Conservation (phyloP, 2,797 vertebrate species). For the Notamacropus eugenii region DNA sequence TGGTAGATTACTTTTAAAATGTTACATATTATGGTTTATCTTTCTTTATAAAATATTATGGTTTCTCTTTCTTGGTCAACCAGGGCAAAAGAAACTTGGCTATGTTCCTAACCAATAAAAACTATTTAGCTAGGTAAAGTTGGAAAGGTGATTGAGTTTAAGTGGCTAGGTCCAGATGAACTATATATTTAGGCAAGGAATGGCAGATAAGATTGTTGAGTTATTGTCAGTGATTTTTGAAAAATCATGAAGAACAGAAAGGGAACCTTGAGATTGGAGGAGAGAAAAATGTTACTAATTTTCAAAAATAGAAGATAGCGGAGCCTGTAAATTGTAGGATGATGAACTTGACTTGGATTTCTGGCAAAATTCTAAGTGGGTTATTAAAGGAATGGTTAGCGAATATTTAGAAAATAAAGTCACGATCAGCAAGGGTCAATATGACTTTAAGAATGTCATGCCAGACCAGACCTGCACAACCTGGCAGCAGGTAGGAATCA, state of each 20-base stretch:
- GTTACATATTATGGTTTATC: background rate
- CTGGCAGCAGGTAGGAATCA: too few species aligned
- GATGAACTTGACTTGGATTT: background rate
- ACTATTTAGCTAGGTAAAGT: background rate
- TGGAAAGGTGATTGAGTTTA: background rate
- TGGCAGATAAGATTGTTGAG: background rate
- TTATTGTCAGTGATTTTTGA: background rate
- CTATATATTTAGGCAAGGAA: background rate
- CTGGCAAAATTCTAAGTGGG: background rate
- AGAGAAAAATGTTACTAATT: background rate
- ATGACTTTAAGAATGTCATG: background rate
- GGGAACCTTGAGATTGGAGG: background rate
- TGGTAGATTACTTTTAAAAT: background rate
- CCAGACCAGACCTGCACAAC: background rate
- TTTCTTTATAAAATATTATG: background rate
- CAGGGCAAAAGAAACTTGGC: background rate
- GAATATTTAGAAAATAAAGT: background rate
- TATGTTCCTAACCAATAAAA: background rate
- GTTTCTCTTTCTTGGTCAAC: background rate
- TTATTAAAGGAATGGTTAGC: background rate
- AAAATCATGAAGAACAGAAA: background rate
- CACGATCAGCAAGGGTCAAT: background rate
- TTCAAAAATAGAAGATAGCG: background rate
- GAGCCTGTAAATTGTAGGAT: background rate
- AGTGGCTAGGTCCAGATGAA: background rate